These are phyloP conservation scores for Chloromyia formosa DNA, from an alignment of 2,888 invertebrate species.

Conservation along the genomic window DNA sequence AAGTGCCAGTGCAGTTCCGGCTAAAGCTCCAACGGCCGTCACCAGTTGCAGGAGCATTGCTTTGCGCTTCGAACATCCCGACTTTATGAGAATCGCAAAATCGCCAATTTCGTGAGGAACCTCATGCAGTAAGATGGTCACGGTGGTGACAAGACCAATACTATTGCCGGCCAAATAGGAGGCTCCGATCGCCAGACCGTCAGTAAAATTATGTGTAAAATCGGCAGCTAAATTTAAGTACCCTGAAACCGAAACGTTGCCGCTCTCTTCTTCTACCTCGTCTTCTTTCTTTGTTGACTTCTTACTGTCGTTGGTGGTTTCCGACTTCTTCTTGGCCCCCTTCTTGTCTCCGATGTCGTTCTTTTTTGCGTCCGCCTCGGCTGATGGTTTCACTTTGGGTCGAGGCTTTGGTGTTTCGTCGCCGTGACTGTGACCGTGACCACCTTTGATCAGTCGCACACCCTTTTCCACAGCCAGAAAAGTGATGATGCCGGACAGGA, in stretches of 20 bases:
- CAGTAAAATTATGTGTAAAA: constrained; percentile 98
- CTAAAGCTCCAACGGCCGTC: constrained; percentile 94
- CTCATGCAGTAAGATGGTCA: constrained; percentile 97
- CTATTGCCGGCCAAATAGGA: constrained; percentile 92
- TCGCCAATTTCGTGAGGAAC: constrained; percentile 99
- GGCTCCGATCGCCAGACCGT: constrained; percentile 98
- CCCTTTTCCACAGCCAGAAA: constrained; percentile 94
- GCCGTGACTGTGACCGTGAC: constrained; percentile 79
- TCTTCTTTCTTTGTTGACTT: constrained; percentile 54
- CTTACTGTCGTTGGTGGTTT: constrained; percentile 53
- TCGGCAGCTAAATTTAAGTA: constrained; percentile 98
- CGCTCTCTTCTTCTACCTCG: constrained; percentile 57
- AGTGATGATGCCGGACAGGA: constrained; percentile 89
- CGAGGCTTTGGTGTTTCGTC: constrained; percentile 47
- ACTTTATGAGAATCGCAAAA: constrained; percentile 97
- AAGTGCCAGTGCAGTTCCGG: constrained; percentile 90
- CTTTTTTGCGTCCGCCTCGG: constrained; percentile 27
- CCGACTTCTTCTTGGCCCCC: constrained; percentile 52
- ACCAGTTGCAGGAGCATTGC: constrained; percentile 94
- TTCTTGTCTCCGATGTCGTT: constrained; percentile 28
- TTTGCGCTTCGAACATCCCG: constrained; percentile 91
- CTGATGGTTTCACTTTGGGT: neutral
- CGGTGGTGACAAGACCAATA: constrained; percentile 88
- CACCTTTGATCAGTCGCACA: constrained; percentile 86
- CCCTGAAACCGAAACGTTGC: constrained; percentile 79